Evolutionary conservation across 1,140 invertebrate species (phyloP).

Genomic region (Adelges cooleyi): DNA sequence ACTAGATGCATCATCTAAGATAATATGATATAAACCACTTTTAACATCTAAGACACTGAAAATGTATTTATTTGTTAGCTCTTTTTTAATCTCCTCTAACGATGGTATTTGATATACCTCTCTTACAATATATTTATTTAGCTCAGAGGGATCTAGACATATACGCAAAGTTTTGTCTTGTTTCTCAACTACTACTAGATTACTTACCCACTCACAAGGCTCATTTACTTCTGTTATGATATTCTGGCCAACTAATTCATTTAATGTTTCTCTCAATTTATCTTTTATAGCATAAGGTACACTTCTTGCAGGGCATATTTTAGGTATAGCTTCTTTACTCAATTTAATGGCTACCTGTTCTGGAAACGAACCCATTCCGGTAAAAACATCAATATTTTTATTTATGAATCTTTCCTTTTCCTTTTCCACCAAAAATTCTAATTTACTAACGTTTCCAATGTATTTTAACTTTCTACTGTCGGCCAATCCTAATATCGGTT

Average conservation of each 20-base stretch:
- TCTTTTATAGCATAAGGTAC: not conserved
- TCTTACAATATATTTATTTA: slow-evolving; percentile 25
- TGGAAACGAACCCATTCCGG: slow-evolving; percentile 13
- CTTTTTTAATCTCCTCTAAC: slow-evolving; percentile 27
- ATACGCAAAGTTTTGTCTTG: slow-evolving; percentile 35
- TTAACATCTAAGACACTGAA: slow-evolving; percentile 31
- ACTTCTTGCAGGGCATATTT: slow-evolving; percentile 1
- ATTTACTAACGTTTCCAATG: not conserved
- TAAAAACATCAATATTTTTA: slow-evolving; percentile 10
- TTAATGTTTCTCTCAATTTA: not conserved
- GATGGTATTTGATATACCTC: slow-evolving; percentile 9
- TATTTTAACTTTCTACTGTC: not conserved
- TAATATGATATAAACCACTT: slow-evolving; percentile 31
- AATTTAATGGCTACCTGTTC: not conserved
- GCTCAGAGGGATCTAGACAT: slow-evolving; percentile 37
- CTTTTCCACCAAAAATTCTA: not conserved
- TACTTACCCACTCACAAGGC: slow-evolving; percentile 35
- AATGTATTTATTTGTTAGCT: slow-evolving; percentile 23
- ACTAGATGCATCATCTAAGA: slow-evolving; percentile 15
- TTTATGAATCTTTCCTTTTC: not conserved
- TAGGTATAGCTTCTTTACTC: not conserved
- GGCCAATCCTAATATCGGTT: not conserved
- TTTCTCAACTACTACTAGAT: slow-evolving; percentile 37
- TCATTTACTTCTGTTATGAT: not conserved
- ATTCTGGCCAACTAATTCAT: not conserved